Percentiles rank a stretch among this genome's conserved stretches.
Evolutionary conservation across 2,888 invertebrate genomes (phyloP).

Genomic region (Pandemis corylana): DNA sequence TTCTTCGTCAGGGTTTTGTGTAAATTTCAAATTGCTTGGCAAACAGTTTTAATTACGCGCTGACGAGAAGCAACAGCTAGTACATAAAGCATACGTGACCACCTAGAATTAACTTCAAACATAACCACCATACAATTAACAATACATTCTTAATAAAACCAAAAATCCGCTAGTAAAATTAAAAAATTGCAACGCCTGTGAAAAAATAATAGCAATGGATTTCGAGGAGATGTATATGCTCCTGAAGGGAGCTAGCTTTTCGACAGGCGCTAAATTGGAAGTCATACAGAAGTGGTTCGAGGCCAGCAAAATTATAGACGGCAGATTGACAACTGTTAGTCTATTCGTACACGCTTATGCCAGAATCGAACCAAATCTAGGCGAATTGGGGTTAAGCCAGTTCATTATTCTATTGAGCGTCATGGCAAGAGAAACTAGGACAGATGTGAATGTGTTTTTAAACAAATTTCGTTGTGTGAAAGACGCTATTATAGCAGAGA

Average conservation of each 20-base stretch:
- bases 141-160: no score
- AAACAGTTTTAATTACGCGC: no score
- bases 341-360: conserved; percentile 48
- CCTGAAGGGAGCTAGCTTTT: conserved; percentile 49
- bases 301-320: conserved; percentile 53
- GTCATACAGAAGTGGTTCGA: conserved; percentile 54
- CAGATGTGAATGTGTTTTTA: conserved; percentile 46
- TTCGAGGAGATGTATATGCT: conserved; percentile 56
- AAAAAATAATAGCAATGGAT: conserved; percentile 43
- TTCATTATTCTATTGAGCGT: conserved; percentile 56
- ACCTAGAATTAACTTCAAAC: no score
- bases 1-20: no score
- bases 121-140: no score
- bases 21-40: no score
- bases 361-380: conserved; percentile 50
- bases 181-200: background rate
- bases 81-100: no score
- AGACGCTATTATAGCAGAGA: conserved; percentile 45
- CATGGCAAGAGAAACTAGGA: conserved; percentile 49
- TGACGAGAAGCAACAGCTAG: no score
- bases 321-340: conserved; percentile 39
- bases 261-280: conserved; percentile 47
- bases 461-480: conserved; percentile 50
- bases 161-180: background rate
- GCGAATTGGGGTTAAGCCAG: conserved; percentile 49